Base-by-base conservation (phyloP, 2,113 vertebrate species). In the Girardinichthys multiradiatus region DNA sequence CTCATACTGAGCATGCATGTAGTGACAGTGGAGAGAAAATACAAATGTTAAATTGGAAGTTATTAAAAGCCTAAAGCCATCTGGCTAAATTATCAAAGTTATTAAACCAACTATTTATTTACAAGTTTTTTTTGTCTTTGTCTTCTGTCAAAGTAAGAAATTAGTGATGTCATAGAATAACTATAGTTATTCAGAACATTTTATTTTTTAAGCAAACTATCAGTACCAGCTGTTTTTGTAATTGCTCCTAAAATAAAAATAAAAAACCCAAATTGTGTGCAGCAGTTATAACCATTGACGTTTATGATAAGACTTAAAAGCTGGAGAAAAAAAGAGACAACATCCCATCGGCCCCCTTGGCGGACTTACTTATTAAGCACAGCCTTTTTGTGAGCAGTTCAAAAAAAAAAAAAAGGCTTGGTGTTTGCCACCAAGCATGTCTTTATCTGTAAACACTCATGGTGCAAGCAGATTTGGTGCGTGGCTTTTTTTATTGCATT, bases 391-490 rank as follows among this genome's bases (percentile, higher is more conserved):
- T 61, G 35, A 67, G 68, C 58, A 3, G 62, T 62, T n/a, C n/a
- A n/a, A n/a, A n/a, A 28, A 21, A 26, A 11, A 57, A n/a, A n/a
- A 83, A 80, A 79, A 70, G 60, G 51, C 33, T n/a, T n/a, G n/a
- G n/a, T 39, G 19, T 70, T 80, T 80, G 61, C 73, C 54, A 29
- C 57, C 12, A 19, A 59, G 17, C 58, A 31, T 26, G 62, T 57
- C 64, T 80, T 77, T 89, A 91, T 87, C 87, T 77, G 63, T 71
- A 60, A 81, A 74, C 5, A 13, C 27, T 69, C 68, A 61, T 74
- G 74, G 59, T 82, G 74, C 33, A 57, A 80, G 74, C 63, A 65
- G 64, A 54, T 63, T 19, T 1, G 14, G 31, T 57, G 24, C 2
- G 0, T 74, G 66, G 0, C 33, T 86, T 74, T 54, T 9, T 54